A percentile compares a stretch with the other conserved stretches of the same genome.
Conservation (phyloP, 2,113 vertebrate species). For the Cettia cetti region DNA sequence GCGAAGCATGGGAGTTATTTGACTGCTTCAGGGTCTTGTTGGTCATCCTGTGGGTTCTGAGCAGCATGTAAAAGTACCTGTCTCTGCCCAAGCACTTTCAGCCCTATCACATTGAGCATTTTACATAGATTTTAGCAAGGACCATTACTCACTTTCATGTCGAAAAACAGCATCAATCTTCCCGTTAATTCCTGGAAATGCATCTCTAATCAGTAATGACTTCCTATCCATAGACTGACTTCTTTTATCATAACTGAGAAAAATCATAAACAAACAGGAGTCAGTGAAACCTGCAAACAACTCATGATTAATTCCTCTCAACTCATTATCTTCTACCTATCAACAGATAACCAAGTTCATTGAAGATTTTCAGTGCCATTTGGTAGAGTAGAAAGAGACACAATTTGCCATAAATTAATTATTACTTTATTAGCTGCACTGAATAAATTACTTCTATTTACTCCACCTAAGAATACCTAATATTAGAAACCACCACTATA, state of each 20-base stretch:
- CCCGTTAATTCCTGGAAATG: slow-evolving; percentile 77
- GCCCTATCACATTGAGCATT: background rate
- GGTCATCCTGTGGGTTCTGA: background rate
- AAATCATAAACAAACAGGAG: background rate
- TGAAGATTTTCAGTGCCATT: background rate
- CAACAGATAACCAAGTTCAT: background rate
- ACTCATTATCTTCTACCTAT: background rate
- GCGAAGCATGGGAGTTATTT: background rate
- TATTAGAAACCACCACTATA: background rate
- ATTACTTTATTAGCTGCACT: background rate
- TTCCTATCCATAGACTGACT: slow-evolving; percentile 64
- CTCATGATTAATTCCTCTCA: background rate
- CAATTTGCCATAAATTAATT: background rate
- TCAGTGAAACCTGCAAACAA: background rate
- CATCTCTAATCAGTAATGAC: slow-evolving; percentile 54
- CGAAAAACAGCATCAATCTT: slow-evolving; percentile 75
- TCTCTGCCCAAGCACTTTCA: background rate
- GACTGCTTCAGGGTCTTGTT: background rate
- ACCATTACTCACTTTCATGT: slow-evolving; percentile 55
- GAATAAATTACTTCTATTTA: background rate
- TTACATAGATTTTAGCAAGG: background rate
- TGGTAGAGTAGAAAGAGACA: background rate
- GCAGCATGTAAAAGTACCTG: background rate
- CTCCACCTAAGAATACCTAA: background rate
- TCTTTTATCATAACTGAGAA: slow-evolving; percentile 70